Base-by-base conservation (phyloP, 2,888 invertebrate species). In the Agrochola lychnidis region DNA sequence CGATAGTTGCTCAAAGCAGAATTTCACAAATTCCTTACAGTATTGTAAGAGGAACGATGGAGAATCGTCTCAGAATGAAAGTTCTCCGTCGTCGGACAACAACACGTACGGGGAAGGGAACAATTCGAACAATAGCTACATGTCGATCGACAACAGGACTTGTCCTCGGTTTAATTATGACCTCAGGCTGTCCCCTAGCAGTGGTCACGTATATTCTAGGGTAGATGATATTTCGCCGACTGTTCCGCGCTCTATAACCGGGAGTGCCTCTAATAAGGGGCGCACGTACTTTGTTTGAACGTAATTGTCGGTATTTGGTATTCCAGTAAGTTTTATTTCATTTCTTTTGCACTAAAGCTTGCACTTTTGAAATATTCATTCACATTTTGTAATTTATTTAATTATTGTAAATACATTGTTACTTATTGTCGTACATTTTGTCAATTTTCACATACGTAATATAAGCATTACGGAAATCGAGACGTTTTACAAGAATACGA, bases 61-160 rank as follows among this genome's bases (percentile, higher is more conserved):
- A 76, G 97, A 96, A 91, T 96, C 95, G 83, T 97, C 94, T 93
- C 97, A 95, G 96, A 97, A 94, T 96, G 97, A 94, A 97, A 97
- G 95, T 95, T 97, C 93, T 94, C 97, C 95, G 89, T 96, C 96
- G 71, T 96, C 96, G 36, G 96, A 96, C 87, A 95, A 95, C 91
- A 97, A 97, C 92, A 97, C 97, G 92, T 97, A 97, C 91, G 97
- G 97, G 89, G 97, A 97, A 92, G 97, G 97, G 89, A 97, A 97
- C 90, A 97, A 97, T 92, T 96, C 97, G 90, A 97, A 97, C 94
- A 97, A 97, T 94, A 97, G 97, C 95, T 97, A 97, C 94, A 97
- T 97, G 94, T 97, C 97, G 84, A 97, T 97, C 89, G 97, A 97
- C 91, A 96, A 96, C 92, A 95, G 95, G 90, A 94, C 94, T 91